Conservation (phyloP, 2,113 vertebrate genomes). For the Anas platyrhynchos region DNA sequence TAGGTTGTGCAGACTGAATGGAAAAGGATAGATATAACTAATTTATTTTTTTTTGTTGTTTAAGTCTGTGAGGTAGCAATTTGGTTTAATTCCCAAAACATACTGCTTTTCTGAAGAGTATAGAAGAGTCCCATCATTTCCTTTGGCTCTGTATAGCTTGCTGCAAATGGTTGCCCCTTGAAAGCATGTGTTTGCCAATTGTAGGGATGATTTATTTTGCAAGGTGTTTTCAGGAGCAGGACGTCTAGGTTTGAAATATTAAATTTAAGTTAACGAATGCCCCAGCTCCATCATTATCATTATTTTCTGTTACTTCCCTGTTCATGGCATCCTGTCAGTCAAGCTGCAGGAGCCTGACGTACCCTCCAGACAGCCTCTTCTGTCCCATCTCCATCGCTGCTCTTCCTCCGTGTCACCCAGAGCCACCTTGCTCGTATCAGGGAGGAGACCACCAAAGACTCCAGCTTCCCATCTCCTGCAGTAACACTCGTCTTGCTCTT, state of each 20-base stretch:
- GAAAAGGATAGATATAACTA: neutral
- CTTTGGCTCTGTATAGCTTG: neutral
- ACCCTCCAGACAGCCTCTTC: neutral
- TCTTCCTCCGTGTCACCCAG: rapidly evolving
- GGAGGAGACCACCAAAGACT: neutral
- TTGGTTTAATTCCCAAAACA: neutral
- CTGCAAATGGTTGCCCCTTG: neutral
- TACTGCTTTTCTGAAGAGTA: neutral
- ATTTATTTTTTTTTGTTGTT: neutral
- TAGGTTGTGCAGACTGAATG: neutral
- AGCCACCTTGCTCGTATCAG: neutral
- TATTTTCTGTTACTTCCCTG: neutral
- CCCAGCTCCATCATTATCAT: neutral
- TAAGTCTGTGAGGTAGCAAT: neutral
- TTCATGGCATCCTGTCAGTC: neutral
- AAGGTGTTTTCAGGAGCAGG: neutral
- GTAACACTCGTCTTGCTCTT: neutral
- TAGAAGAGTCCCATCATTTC: neutral
- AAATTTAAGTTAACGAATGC: neutral
- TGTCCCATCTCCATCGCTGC: neutral
- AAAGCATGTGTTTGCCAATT: neutral
- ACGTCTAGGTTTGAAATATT: neutral
- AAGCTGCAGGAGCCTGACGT: neutral
- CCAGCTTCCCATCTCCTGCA: neutral
- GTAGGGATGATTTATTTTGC: neutral